phyloP scores from a whole-genome alignment of 2,797 vertebrate genomes.

The Propithecus perrieri region DNA sequence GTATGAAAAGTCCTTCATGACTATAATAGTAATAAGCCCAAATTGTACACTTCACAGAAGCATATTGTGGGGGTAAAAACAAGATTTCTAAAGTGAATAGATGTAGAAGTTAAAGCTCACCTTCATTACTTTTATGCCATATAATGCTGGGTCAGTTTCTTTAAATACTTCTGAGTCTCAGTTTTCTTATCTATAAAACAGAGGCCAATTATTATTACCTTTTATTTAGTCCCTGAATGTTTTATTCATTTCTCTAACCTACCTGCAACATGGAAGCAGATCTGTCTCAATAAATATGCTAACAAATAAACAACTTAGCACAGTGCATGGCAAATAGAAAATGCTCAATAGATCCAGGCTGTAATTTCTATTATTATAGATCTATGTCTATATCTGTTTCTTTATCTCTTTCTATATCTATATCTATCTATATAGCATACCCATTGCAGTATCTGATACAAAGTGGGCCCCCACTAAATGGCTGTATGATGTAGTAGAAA shows the following conservation, averaged over 20 bases:
- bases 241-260: conserved; percentile 11
- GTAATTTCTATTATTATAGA: background rate
- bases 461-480: background rate
- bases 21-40: background rate
- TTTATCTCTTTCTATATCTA: background rate
- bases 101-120: background rate
- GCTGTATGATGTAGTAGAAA: background rate
- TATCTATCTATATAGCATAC: background rate
- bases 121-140: conserved; percentile 11
- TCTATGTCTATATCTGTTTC: background rate
- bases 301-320: background rate
- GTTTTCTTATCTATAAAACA: conserved; percentile 47
- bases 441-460: background rate
- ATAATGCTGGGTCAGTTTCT: background rate
- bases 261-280: background rate
- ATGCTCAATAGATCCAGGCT: background rate
- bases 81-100: background rate
- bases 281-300: background rate
- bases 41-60: background rate
- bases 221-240: background rate
- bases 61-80: background rate
- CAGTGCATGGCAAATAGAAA: background rate
- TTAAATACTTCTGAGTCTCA: conserved; percentile 22
- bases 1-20: background rate
- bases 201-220: background rate